Evolutionary conservation across 92 coral and sea anemone genomes (phyloP).

Genomic region (Parazoanthus atlanticus): DNA sequence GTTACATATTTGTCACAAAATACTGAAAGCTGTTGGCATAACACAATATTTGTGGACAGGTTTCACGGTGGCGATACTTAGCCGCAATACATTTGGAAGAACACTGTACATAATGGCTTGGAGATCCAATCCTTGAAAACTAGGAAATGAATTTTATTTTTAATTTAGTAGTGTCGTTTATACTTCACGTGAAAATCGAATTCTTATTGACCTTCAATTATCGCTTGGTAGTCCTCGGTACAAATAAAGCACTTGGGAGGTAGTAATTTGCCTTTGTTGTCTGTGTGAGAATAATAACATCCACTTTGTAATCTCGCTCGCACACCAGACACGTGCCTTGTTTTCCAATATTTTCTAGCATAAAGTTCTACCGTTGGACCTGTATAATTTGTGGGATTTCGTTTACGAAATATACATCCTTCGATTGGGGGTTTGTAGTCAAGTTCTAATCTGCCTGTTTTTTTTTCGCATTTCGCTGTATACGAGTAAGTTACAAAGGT

Average conservation of each 20-base stretch:
- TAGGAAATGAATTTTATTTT: neutral
- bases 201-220: conserved; percentile 16
- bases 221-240: conserved; percentile 8
- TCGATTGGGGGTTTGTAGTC: no score
- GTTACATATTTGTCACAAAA: conserved; percentile 7
- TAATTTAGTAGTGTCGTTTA: neutral
- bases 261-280: no score
- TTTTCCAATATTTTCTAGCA: no score
- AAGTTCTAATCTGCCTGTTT: no score
- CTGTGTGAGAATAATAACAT: neutral
- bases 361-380: no score
- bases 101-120: conserved; percentile 5
- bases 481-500: no score
- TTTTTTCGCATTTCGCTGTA: no score
- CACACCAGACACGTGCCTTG: no score
- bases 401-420: no score
- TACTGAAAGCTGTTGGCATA: neutral
- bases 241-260: conserved; percentile 29
- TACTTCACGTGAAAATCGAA: neutral
- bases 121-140: neutral
- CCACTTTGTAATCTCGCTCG: no score
- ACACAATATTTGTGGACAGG: conserved; percentile 11
- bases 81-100: neutral
- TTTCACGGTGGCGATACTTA: neutral
- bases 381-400: no score